phyloP scores from a whole-genome alignment of 1,140 invertebrate genomes.

The Diploscapter pachys region DNA sequence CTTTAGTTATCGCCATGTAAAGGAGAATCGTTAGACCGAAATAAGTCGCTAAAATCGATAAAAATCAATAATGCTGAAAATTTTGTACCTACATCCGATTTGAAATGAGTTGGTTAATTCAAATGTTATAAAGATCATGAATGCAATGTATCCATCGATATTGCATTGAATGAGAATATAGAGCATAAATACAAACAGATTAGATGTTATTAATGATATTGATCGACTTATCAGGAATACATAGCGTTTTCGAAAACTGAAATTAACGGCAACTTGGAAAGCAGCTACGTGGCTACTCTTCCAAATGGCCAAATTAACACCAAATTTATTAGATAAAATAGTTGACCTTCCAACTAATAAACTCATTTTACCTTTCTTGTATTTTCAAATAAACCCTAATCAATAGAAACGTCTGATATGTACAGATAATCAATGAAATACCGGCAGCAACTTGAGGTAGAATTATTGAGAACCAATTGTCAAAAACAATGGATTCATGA shows the following conservation, averaged over 20 bases:
- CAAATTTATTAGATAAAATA: too few species aligned
- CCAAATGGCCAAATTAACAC: too few species aligned
- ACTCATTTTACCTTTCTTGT: too few species aligned
- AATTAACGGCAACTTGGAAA: constrained; percentile 1
- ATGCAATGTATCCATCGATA: constrained; percentile 40
- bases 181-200: constrained; percentile 43
- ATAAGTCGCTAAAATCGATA: constrained; percentile 34
- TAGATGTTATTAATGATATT: constrained; percentile 33
- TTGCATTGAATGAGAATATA: constrained; percentile 42
- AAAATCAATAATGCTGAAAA: neutral
- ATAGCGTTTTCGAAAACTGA: constrained; percentile 47
- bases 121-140: constrained; percentile 39
- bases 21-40: constrained; percentile 38
- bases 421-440: too few species aligned
- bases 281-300: too few species aligned
- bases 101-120: constrained; percentile 22
- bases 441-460: too few species aligned
- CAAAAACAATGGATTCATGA: too few species aligned
- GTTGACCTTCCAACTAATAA: too few species aligned
- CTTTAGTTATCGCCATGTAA: constrained; percentile 40
- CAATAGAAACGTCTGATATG: too few species aligned
- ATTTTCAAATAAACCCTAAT: too few species aligned
- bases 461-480: too few species aligned
- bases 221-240: constrained; percentile 42
- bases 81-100: constrained; percentile 1